These are phyloP conservation scores for Symphodus melops DNA, from an alignment of 2,113 vertebrate genomes.

Conservation along the genomic window DNA sequence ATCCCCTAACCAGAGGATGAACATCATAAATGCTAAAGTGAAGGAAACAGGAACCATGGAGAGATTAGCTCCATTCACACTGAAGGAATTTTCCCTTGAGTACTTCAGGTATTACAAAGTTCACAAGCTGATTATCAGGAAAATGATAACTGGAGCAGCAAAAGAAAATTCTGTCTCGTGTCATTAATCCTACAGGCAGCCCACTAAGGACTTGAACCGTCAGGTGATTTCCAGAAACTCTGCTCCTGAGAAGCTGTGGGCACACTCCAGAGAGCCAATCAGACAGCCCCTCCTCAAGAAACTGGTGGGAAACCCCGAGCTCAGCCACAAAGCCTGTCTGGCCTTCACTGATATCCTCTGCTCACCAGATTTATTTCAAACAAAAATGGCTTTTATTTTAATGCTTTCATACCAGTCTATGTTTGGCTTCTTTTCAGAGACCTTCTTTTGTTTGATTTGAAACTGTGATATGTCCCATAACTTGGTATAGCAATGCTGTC, in stretches of 20 bases:
- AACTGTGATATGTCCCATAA: too few relatives aligned
- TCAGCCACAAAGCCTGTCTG: conserved; percentile 89
- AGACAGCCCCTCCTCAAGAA: conserved; percentile 90
- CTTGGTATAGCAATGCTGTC: too few relatives aligned
- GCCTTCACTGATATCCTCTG: conserved; percentile 95
- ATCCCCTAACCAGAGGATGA: conserved; percentile 92
- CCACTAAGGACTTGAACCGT: conserved; percentile 89
- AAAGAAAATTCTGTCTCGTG: background rate
- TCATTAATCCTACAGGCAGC: conserved; percentile 78
- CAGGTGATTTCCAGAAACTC: conserved; percentile 86
- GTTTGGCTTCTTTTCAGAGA: background rate
- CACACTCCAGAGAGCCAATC: conserved; percentile 89
- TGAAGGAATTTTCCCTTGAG: conserved; percentile 92
- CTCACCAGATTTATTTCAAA: background rate
- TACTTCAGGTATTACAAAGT: conserved; percentile 89
- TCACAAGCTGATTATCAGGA: background rate
- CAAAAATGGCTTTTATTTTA: background rate
- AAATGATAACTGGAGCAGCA: background rate
- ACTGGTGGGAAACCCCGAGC: conserved; percentile 81
- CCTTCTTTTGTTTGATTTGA: background rate
- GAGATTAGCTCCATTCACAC: conserved; percentile 82
- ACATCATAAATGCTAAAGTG: conserved; percentile 58
- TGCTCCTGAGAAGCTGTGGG: conserved; percentile 88
- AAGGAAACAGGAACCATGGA: conserved; percentile 71
- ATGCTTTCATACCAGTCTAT: background rate